Base-by-base conservation (phyloP, 1,140 invertebrate species). In the Drosophila asahinai region DNA sequence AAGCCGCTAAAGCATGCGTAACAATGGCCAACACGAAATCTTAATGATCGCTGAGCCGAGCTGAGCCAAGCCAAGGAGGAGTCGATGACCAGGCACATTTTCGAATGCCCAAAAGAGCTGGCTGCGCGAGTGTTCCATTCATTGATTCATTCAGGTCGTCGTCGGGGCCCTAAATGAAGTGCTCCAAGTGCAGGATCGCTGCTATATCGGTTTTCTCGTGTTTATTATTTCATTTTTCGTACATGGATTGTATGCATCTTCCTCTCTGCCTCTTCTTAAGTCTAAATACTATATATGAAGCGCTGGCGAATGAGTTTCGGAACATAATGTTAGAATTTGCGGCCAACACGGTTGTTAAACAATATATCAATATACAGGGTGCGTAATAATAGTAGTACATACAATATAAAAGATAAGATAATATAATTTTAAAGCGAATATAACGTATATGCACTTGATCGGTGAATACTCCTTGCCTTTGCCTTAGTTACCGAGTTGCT, bases 1-100 rank as follows among this genome's bases (percentile, higher is more conserved):
- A 89, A 89, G 81, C 84, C 71, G 77, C 65, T 89, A 67, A 89
- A 90, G 84, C 81, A 90, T 84, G 78, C 84, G 84, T 89, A 90
- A 84, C 84, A 89, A 80, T 73, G 86, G 74, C 74, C 86, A 89
- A 84, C 81, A 81, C 74, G 66, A 77, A 77, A 90, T 84, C 87
- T 79, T 90, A 89, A 90, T 90, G 86, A 90, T 90, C 86, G 81
- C 83, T 68, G 74, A 81, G 73, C 80, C 57, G 63, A 77, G 67
- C 64, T 57, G 66, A 68, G 83, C 82, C 72, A 79, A 81, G 73
- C 73, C 72, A 78, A 78, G 83, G 67, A 83, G 83, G 80, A 83
- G 67, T 86, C 77, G 59, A 89, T 89, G 84, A 89, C 57, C 52
- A 40, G 59, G 84, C 84, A 89, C 45, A 66, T 90, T 84, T 86